phyloP scores from a whole-genome alignment of 1,140 invertebrate species.

The Babylonia areolata region DNA sequence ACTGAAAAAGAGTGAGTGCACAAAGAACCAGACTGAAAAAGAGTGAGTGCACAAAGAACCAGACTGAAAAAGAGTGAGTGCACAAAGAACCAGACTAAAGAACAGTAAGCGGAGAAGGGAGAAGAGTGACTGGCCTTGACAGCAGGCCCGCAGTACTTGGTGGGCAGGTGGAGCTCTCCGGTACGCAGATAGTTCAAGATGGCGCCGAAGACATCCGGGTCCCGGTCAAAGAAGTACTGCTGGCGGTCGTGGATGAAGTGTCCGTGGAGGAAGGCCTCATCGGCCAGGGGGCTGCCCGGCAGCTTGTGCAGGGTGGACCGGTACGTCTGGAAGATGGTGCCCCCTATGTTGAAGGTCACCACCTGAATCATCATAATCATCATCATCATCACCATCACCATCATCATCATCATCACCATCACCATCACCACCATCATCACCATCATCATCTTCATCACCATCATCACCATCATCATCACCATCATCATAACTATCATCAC shows the following conservation, averaged over 20 bases:
- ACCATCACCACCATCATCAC: neutral
- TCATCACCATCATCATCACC: no score
- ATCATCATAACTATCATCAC: no score
- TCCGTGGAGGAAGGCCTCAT: conserved; percentile 56
- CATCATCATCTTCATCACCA: neutral
- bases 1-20: neutral
- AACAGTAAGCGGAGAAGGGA: no score
- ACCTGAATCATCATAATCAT: no score
- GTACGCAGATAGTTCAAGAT: conserved; percentile 69
- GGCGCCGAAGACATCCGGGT: conserved; percentile 62
- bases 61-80: neutral
- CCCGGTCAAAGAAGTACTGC: conserved; percentile 69
- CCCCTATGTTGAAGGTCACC: conserved; percentile 60
- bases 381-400: neutral
- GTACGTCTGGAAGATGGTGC: conserved; percentile 63
- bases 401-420: neutral
- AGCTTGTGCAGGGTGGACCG: conserved; percentile 55
- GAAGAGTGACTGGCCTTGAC: conserved; percentile 45
- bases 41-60: neutral
- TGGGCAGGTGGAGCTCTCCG: conserved; percentile 71
- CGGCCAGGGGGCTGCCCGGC: conserved; percentile 50
- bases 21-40: neutral
- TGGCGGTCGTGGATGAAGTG: conserved; percentile 82
- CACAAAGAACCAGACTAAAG: neutral
- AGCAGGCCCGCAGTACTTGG: conserved; percentile 67